Evolutionary conservation across 2,113 vertebrate species (phyloP).

Genomic region (Brachypteracias leptosomus): DNA sequence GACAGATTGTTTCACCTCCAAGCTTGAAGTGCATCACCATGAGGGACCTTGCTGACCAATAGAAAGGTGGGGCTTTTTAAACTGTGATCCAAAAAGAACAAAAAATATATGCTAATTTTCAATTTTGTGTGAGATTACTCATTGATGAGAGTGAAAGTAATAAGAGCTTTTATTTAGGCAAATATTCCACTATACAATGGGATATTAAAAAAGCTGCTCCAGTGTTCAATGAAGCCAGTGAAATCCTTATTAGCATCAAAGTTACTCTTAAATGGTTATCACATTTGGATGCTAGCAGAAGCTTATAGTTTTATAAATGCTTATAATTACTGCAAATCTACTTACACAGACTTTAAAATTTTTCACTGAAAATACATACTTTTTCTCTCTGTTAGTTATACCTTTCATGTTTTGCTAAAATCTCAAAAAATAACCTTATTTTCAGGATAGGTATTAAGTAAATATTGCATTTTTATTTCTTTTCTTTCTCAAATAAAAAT

Average conservation of each 20-base stretch:
- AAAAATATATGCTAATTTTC: not conserved
- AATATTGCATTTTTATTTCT: not conserved
- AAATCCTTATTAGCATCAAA: not conserved
- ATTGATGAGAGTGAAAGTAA: not conserved
- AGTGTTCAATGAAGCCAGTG: not conserved
- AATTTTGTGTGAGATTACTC: not conserved
- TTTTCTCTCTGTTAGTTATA: not conserved
- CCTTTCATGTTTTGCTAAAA: not conserved
- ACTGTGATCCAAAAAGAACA: not conserved
- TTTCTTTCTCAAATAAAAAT: not conserved
- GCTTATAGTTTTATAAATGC: not conserved
- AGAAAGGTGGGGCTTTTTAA: not conserved
- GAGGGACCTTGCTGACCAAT: not conserved
- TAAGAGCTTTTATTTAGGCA: not conserved
- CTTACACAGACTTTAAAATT: not conserved
- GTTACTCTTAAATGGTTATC: not conserved
- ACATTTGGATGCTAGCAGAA: not conserved
- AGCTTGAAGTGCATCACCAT: not conserved
- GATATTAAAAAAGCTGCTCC: not conserved
- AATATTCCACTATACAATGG: not conserved
- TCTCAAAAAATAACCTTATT: accelerated
- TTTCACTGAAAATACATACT: not conserved
- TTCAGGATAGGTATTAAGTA: not conserved
- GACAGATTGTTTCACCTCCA: not conserved
- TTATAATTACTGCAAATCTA: not conserved